phyloP scores from a whole-genome alignment of 2,797 vertebrate genomes.

The Cuniculus paca region DNA sequence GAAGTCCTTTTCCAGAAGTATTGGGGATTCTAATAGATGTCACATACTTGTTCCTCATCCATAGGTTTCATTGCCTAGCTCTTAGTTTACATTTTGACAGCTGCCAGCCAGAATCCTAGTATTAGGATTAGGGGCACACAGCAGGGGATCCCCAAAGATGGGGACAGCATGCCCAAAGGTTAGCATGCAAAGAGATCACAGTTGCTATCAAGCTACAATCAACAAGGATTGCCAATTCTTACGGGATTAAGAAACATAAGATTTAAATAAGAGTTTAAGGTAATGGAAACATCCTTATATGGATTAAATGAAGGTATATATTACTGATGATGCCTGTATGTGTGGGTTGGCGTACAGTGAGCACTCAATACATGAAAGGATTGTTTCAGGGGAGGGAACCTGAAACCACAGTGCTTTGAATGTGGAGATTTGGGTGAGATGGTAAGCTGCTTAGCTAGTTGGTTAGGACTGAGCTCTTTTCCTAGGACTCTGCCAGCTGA shows the following conservation, averaged over 20 bases:
- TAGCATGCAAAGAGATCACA: too few species aligned
- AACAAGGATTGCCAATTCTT: background rate
- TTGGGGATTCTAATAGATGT: background rate
- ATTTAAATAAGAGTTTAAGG: slow-evolving; percentile 2
- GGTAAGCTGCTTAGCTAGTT: background rate
- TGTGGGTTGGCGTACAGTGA: background rate
- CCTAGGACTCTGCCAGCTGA: slow-evolving; percentile 26
- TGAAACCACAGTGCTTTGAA: background rate
- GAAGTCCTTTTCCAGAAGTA: background rate
- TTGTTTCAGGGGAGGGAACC: background rate
- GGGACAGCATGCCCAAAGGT: background rate
- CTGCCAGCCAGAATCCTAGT: background rate
- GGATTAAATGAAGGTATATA: background rate
- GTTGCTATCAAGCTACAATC: background rate
- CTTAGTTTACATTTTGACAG: background rate
- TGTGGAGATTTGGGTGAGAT: background rate
- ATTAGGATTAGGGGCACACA: background rate
- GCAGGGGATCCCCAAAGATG: background rate
- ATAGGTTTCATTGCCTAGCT: background rate
- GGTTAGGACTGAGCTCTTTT: background rate
- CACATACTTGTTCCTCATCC: background rate
- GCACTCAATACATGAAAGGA: background rate
- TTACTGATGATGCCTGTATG: background rate
- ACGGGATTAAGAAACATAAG: background rate
- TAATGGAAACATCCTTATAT: background rate